Conservation (phyloP, 2,797 vertebrate species). For the Carduelis carduelis region DNA sequence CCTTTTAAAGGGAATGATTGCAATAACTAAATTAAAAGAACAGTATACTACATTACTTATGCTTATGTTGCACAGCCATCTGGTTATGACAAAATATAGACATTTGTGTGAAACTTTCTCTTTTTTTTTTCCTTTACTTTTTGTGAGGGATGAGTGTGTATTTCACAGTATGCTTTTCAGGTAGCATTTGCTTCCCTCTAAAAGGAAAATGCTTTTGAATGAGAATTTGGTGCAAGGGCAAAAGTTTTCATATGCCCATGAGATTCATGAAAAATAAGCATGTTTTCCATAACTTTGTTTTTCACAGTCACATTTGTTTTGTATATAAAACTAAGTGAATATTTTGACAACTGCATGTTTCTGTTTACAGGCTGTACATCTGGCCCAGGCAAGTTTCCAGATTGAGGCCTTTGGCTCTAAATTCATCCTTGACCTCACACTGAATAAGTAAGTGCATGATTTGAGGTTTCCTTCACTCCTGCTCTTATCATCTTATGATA, state of each 20-base stretch:
- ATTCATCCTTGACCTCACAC: constrained; percentile 91
- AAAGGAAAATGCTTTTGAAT: neutral
- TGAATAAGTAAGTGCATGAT: constrained; percentile 93
- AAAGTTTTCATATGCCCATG: neutral
- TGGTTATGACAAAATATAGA: neutral
- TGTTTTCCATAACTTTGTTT: neutral
- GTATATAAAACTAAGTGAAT: neutral
- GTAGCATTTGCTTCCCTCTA: neutral
- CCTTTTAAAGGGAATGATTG: neutral
- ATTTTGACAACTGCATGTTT: constrained; percentile 42
- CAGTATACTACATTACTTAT: neutral
- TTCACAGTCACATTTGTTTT: neutral
- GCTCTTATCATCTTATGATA: neutral
- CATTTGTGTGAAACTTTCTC: neutral
- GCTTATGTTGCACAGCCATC: neutral
- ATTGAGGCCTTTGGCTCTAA: constrained; percentile 92
- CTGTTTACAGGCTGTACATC: constrained; percentile 85
- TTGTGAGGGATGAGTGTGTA: neutral
- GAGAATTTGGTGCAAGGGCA: neutral
- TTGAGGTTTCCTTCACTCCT: neutral
- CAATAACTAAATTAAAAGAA: neutral
- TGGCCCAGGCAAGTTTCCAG: constrained; percentile 95
- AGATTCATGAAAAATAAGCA: neutral
- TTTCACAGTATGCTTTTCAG: neutral
- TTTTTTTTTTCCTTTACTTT: neutral